Evolutionary conservation across 2,797 vertebrate genomes (phyloP).

Genomic region (Enteromius anoplus): DNA sequence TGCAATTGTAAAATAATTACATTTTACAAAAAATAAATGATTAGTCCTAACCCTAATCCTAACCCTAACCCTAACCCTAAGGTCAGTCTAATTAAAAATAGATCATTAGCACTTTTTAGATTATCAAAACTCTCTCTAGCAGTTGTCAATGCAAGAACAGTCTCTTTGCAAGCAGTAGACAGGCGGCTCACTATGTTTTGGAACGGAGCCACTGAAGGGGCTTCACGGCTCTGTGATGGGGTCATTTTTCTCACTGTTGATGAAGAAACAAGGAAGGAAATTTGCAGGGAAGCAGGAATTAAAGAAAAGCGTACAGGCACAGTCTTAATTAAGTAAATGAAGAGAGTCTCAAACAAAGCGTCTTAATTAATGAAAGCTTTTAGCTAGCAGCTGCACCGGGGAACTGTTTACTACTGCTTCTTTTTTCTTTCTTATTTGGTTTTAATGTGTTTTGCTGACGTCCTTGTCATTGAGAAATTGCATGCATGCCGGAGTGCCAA

Average conservation of each 20-base stretch:
- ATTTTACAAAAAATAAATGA: not conserved
- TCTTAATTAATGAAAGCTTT: constrained; percentile 67
- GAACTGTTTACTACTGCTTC: constrained; percentile 65
- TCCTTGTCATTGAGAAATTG: constrained; percentile 66
- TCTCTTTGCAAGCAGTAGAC: not conserved
- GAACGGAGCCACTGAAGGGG: constrained; percentile 11
- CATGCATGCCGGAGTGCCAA: constrained; percentile 69
- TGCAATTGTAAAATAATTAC: not conserved
- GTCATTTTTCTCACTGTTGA: constrained; percentile 36
- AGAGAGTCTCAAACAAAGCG: constrained; percentile 64
- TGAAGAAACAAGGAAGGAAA: constrained; percentile 56
- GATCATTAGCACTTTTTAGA: not conserved
- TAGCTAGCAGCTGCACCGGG: constrained; percentile 61
- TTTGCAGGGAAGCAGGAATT: constrained; percentile 63
- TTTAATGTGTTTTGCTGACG: constrained; percentile 47
- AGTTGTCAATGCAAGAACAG: too few species aligned
- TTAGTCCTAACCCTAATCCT: too few species aligned
- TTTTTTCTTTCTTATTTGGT: constrained; percentile 55
- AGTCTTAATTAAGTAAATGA: constrained; percentile 72
- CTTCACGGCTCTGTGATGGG: not conserved
- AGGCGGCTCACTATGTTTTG: not conserved
- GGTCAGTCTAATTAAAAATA: not conserved
- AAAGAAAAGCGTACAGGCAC: constrained; percentile 66
- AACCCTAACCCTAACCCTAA: not conserved
- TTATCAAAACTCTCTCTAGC: not conserved